phyloP scores from a whole-genome alignment of 2,113 vertebrate species.

The Oncorhynchus masou region DNA sequence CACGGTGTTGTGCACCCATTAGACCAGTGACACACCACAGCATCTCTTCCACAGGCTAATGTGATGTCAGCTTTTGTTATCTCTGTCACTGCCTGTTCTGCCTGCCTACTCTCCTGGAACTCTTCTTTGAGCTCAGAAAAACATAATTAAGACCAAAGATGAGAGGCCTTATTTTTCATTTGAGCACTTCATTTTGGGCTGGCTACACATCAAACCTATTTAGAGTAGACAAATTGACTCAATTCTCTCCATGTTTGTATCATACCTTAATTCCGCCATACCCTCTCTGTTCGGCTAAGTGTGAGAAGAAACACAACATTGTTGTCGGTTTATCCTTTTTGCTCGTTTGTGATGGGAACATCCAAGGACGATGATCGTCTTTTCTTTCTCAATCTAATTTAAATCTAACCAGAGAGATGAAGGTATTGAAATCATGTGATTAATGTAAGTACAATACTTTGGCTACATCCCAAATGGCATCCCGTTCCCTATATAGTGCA shows the following conservation, averaged over 20 bases:
- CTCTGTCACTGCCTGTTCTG: conserved; percentile 8
- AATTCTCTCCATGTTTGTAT: conserved; percentile 71
- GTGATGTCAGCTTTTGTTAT: conserved; percentile 49
- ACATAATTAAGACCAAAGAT: conserved; percentile 62
- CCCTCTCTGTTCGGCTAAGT: conserved; percentile 50
- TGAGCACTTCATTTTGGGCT: conserved; percentile 34
- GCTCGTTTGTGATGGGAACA: conserved; percentile 37
- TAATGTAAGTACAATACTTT: conserved; percentile 47
- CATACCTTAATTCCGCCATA: conserved; percentile 52
- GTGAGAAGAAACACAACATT: conserved; percentile 39
- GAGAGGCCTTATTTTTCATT: conserved; percentile 56
- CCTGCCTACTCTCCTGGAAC: conserved; percentile 44
- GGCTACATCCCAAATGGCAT: no score
- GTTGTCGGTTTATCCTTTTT: conserved; percentile 20
- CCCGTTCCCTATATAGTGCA: no score
- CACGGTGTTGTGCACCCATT: no score
- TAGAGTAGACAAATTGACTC: conserved; percentile 69
- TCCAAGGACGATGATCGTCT: conserved; percentile 35
- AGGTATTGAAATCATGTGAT: conserved; percentile 32
- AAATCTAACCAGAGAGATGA: conserved; percentile 54
- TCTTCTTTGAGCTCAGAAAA: conserved; percentile 26
- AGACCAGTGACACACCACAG: background rate
- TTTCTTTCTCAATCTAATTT: conserved; percentile 60
- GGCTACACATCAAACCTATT: conserved; percentile 66
- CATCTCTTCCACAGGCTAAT: conserved; percentile 36